A percentile compares a stretch with the other conserved stretches of the same genome.
Evolutionary conservation across 2,797 vertebrate genomes (phyloP).

Genomic region (Hylomyscus alleni): DNA sequence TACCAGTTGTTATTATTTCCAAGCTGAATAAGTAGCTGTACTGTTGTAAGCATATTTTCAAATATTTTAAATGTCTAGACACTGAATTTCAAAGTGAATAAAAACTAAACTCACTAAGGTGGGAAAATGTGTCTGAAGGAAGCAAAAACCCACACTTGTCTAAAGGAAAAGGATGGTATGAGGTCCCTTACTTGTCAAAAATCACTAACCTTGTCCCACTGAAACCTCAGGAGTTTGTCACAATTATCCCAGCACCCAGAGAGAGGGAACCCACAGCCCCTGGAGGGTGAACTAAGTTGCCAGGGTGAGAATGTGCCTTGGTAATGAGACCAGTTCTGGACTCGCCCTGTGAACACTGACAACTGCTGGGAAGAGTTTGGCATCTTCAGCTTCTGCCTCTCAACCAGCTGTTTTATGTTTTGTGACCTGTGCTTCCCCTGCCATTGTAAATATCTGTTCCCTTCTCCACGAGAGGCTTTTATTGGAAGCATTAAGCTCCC

Average conservation of each 20-base stretch:
- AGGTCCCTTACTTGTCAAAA: conserved; percentile 42
- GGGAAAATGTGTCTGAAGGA: not conserved
- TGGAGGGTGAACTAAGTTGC: conserved; percentile 44
- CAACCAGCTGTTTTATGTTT: conserved; percentile 73
- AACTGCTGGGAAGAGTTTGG: conserved; percentile 65
- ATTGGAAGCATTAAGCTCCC: conserved; percentile 67
- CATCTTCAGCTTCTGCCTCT: conserved; percentile 40
- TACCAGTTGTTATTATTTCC: conserved; percentile 37
- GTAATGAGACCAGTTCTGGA: conserved; percentile 62
- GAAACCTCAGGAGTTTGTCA: conserved; percentile 54
- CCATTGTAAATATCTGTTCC: conserved; percentile 68
- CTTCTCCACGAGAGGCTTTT: conserved; percentile 66
- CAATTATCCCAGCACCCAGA: conserved; percentile 23
- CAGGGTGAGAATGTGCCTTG: conserved; percentile 32
- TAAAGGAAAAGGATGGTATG: not conserved
- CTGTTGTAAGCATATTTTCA: conserved; percentile 24
- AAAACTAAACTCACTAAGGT: not conserved
- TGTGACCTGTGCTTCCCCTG: conserved; percentile 70
- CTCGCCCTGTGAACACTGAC: not conserved
- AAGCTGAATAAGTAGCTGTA: not conserved
- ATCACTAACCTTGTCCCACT: conserved; percentile 57
- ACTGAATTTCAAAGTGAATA: conserved; percentile 33
- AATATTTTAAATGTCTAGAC: not conserved
- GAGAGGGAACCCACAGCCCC: conserved; percentile 35
- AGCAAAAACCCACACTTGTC: not conserved